Evolutionary conservation across 2,888 invertebrate genomes (phyloP).

Genomic region (Drosophila prostipennis): DNA sequence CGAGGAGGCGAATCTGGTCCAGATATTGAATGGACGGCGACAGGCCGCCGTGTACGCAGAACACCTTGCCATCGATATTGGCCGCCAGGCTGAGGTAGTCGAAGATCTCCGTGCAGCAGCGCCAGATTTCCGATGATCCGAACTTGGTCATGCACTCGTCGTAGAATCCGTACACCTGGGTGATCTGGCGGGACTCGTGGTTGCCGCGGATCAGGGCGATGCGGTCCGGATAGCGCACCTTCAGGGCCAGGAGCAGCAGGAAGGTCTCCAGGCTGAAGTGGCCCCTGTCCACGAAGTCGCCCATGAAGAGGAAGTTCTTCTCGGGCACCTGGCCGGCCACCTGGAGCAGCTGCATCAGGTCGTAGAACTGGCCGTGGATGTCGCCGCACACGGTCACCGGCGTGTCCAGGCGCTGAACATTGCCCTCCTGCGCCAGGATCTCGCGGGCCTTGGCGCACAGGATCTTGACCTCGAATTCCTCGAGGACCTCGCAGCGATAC

Average conservation of each 20-base stretch:
- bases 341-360: slow-evolving; percentile 98
- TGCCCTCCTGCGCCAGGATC: slow-evolving; percentile 99
- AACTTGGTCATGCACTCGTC: slow-evolving; percentile 99
- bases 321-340: slow-evolving; percentile 99
- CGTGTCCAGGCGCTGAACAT: slow-evolving; percentile 99
- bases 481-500: not conserved
- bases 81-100: slow-evolving; percentile 1
- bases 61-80: not conserved
- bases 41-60: not conserved
- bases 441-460: slow-evolving; percentile 98
- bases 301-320: slow-evolving; percentile 99
- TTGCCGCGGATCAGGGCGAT: slow-evolving; percentile 99
- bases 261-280: slow-evolving; percentile 99
- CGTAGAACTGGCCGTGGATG: slow-evolving; percentile 98
- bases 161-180: slow-evolving; percentile 99
- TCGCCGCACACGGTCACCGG: slow-evolving; percentile 89
- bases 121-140: slow-evolving; percentile 81
- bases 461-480: not conserved
- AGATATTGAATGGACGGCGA: not conserved
- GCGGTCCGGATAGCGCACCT: slow-evolving; percentile 99
- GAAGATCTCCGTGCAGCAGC: not conserved
- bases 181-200: slow-evolving; percentile 99
- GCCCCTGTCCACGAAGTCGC: slow-evolving; percentile 99
- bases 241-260: slow-evolving; percentile 96
- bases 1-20: slow-evolving; percentile 90